Base-by-base conservation (phyloP, 2,797 vertebrate species). In the Jordanella pulchra region DNA sequence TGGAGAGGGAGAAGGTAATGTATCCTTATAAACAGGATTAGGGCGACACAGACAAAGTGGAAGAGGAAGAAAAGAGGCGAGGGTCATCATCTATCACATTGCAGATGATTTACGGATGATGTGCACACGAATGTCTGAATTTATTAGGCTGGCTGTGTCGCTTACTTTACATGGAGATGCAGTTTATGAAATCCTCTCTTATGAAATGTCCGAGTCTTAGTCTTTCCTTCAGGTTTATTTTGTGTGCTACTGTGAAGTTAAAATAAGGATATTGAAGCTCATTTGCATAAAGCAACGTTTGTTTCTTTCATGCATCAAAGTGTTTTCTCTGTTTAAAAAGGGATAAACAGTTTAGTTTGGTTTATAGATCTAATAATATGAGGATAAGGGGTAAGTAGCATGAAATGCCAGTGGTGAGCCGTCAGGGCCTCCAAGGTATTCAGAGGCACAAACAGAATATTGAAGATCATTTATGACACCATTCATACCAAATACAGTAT, bases 21-120 rank as follows among this genome's bases (percentile, higher is more conserved):
- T 79, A 78, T 87, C 71, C 75, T 84, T 76, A 78, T 71, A 74
- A 82, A 88, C 39, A 28, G 54, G 75, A 81, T 76, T 69, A 86
- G 74, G 83, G 82, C 64, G 78, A 82, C 68, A 66, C 21, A 71
- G 77, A 81, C 76, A 58, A 73, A 83, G 70, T 75, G 73, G 67
- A 61, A 55, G 65, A 69, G 60, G 53, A 39, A 69, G 61, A 32
- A 13, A 50, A n/a, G 55, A 42, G 65, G 51, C 28, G 67, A 60
- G 69, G 78, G 69, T 80, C 63, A 5, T 65, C 71, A 79, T 86
- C 65, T 56, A 82, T 89, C 83, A 84, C 35, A 12, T 45, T 30
- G 39, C 45, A 76, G 65, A 50, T 76, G 68, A 73, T 88, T 86
- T 81, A 66, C 58, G 45, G 72, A 61, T 78, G 73, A 84, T 76